Conservation (phyloP, 2,113 vertebrate genomes). For the Oryzias melastigma region DNA sequence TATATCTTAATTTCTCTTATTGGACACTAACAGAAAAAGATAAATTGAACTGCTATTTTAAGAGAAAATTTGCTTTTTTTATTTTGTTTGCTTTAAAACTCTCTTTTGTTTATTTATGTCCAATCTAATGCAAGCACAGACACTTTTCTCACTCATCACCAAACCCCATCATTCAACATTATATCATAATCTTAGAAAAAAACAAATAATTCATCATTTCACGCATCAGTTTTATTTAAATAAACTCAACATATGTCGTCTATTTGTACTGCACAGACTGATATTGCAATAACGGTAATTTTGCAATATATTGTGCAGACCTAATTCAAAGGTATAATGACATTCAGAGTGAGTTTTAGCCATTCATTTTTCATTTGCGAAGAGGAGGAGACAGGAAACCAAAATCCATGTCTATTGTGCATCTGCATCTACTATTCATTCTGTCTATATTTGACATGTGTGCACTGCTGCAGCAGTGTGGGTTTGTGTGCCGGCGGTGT, state of each 20-base stretch:
- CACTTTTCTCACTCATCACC: not conserved
- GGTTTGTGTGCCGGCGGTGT: constrained; percentile 18
- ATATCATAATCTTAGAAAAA: no score
- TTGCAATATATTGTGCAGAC: no score
- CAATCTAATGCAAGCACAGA: constrained; percentile 15
- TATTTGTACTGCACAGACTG: no score
- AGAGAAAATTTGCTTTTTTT: constrained; percentile 19
- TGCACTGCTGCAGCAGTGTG: not conserved
- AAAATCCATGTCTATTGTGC: constrained; percentile 6
- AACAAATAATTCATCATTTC: no score
- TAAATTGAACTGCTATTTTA: no score
- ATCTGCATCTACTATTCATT: not conserved
- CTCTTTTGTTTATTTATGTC: constrained; percentile 32
- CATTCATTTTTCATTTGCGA: constrained; percentile 66
- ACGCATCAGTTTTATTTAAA: no score
- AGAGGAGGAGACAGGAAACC: constrained; percentile 60
- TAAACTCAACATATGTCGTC: no score
- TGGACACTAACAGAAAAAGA: no score
- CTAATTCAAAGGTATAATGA: constrained; percentile 38
- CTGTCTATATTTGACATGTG: not conserved
- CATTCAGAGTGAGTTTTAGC: constrained; percentile 57
- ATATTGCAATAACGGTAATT: no score
- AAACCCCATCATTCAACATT: no score
- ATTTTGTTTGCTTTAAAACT: constrained; percentile 64
- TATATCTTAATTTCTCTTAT: no score